Evolutionary conservation across 1,140 invertebrate species (phyloP).

Genomic region (Neodiprion lecontei): DNA sequence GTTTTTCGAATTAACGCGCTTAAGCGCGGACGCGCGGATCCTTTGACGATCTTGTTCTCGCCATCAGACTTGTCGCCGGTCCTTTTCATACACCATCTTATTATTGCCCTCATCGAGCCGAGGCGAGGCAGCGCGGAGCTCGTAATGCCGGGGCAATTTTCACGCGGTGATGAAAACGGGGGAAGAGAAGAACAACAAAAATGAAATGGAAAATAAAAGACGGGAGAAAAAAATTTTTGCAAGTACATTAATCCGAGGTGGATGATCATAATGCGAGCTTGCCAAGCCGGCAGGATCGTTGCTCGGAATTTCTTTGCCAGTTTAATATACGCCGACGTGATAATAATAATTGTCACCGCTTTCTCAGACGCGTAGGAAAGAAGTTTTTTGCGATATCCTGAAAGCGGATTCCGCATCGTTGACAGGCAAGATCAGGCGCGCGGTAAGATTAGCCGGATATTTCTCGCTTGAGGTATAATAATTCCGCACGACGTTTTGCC

Average conservation of each 20-base stretch:
- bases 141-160: constrained; percentile 2
- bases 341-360: neutral
- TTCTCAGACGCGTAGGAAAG: neutral
- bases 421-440: constrained; percentile 27
- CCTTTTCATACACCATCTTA: neutral
- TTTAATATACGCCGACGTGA: neutral
- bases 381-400: neutral
- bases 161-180: neutral
- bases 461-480: constrained; percentile 2
- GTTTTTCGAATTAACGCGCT: neutral
- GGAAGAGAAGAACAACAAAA: too few species aligned
- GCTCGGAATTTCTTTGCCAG: neutral
- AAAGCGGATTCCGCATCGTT: constrained; percentile 14
- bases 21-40: constrained; percentile 1
- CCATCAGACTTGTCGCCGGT: constrained; percentile 43
- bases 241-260: neutral
- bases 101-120: neutral
- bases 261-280: too few species aligned
- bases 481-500: too few species aligned
- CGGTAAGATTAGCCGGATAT: constrained; percentile 19
- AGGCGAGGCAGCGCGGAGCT: neutral
- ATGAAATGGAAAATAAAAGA: too few species aligned
- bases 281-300: neutral
- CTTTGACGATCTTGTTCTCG: constrained; percentile 51
- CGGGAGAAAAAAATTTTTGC: neutral